Percentiles rank a stretch among this genome's conserved stretches.
phyloP scores from a whole-genome alignment of 2,888 invertebrate genomes.

The Aromia moschata region DNA sequence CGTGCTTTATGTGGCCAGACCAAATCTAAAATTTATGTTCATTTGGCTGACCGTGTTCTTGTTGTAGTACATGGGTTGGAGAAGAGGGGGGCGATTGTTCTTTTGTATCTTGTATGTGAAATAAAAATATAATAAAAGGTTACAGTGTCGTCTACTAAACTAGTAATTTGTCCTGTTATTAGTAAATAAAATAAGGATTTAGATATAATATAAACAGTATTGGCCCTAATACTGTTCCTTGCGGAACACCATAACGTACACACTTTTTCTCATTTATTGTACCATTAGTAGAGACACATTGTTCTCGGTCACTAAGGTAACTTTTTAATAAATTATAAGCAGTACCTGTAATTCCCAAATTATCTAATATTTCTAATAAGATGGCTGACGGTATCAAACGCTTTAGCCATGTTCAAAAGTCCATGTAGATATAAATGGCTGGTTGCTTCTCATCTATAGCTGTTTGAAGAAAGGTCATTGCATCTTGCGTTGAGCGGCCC shows the following conservation, averaged over 20 bases:
- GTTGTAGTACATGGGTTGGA: no score
- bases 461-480: conserved; percentile 1
- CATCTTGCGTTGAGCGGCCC: conserved; percentile 15
- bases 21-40: no score
- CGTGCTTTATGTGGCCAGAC: no score
- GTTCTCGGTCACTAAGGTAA: conserved; percentile 15
- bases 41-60: no score
- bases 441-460: no score
- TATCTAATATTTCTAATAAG: conserved; percentile 11
- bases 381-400: conserved; percentile 24
- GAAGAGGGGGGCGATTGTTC: no score
- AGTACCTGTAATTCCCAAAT: conserved; percentile 15
- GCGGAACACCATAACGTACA: conserved; percentile 20
- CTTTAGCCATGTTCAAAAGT: conserved; percentile 26
- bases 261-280: conserved; percentile 3
- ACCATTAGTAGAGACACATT: conserved; percentile 5
- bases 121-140: no score
- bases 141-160: background rate
- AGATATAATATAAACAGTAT: conserved; percentile 7
- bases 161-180: background rate
- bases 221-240: conserved; percentile 22
- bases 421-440: conserved; percentile 2
- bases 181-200: background rate
- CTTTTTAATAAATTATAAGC: conserved; percentile 9
- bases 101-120: no score